phyloP scores from a whole-genome alignment of 2,797 vertebrate genomes.

The Diplodus puntazzo region DNA sequence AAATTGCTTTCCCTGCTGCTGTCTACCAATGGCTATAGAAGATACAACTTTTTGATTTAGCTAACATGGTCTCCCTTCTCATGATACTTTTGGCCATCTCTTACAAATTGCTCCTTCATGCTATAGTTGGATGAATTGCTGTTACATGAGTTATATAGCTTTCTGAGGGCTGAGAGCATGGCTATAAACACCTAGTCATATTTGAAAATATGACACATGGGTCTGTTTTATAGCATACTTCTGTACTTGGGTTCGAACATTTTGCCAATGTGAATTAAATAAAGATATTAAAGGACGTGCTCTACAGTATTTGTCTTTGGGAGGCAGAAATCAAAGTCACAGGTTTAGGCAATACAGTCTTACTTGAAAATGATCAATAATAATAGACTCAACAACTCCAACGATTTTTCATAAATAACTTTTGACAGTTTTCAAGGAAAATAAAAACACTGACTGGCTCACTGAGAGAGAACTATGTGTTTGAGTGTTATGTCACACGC shows the following conservation, averaged over 20 bases:
- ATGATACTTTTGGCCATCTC: no score
- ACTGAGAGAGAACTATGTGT: neutral
- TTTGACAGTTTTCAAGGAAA: neutral
- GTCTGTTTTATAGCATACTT: neutral
- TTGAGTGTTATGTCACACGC: slow-evolving; percentile 5
- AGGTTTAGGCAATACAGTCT: neutral
- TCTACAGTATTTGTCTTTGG: neutral
- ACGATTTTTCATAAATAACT: no score
- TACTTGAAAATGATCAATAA: no score
- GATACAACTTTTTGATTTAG: neutral
- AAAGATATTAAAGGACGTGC: neutral
- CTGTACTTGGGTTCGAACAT: neutral
- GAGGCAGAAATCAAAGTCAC: neutral
- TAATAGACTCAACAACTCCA: no score
- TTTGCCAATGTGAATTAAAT: neutral
- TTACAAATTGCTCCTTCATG: neutral
- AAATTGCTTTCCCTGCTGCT: neutral
- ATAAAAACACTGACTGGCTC: neutral
- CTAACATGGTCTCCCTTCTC: neutral
- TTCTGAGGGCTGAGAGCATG: neutral
- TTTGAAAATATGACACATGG: neutral
- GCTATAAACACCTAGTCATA: neutral
- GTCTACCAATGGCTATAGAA: neutral
- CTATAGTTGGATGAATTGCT: neutral
- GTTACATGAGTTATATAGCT: neutral